A percentile compares a stretch with the other conserved stretches of the same genome.
Evolutionary conservation across 2,888 invertebrate genomes (phyloP).

Genomic region (Acanthococcus lagerstroemiae): DNA sequence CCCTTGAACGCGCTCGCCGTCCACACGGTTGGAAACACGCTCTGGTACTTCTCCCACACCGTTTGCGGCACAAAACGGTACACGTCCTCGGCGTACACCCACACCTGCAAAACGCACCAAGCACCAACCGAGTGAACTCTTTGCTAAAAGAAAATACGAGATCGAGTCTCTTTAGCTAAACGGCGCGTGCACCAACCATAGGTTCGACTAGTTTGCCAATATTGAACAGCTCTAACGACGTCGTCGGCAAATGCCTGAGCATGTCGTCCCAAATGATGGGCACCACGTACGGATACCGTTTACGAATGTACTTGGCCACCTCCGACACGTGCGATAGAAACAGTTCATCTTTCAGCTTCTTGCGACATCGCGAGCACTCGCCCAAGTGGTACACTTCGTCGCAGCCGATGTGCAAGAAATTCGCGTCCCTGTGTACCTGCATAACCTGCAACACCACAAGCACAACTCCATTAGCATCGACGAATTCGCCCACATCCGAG

Average conservation of each 20-base stretch:
- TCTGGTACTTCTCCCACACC: slow-evolving; percentile 58
- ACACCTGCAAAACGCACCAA: slow-evolving; percentile 44
- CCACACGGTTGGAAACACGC: slow-evolving; percentile 60
- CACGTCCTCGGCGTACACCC: slow-evolving; percentile 66
- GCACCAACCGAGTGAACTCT: too few species aligned
- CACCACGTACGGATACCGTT: slow-evolving; percentile 49
- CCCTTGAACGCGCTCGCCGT: slow-evolving; percentile 66
- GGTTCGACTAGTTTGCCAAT: slow-evolving; percentile 60
- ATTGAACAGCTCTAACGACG: slow-evolving; percentile 51
- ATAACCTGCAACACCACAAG: slow-evolving; percentile 40
- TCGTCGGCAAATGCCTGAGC: slow-evolving; percentile 54
- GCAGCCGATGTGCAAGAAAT: slow-evolving; percentile 60
- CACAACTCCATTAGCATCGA: not conserved
- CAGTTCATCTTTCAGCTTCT: slow-evolving; percentile 47
- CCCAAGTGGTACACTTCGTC: slow-evolving; percentile 65
- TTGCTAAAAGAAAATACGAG: not conserved
- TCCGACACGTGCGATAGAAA: slow-evolving; percentile 54
- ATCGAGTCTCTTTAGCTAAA: too few species aligned
- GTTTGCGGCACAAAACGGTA: slow-evolving; percentile 46
- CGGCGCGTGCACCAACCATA: slow-evolving; percentile 48
- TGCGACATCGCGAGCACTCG: slow-evolving; percentile 52
- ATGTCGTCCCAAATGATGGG: slow-evolving; percentile 75
- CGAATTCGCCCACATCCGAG: too few species aligned
- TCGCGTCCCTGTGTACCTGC: slow-evolving; percentile 39
- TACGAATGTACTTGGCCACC: slow-evolving; percentile 51